A percentile compares a stretch with the other conserved stretches of the same genome.
These are phyloP conservation scores for Eupithecia subfuscata DNA, from an alignment of 2,888 invertebrate genomes.

Conservation along the genomic window DNA sequence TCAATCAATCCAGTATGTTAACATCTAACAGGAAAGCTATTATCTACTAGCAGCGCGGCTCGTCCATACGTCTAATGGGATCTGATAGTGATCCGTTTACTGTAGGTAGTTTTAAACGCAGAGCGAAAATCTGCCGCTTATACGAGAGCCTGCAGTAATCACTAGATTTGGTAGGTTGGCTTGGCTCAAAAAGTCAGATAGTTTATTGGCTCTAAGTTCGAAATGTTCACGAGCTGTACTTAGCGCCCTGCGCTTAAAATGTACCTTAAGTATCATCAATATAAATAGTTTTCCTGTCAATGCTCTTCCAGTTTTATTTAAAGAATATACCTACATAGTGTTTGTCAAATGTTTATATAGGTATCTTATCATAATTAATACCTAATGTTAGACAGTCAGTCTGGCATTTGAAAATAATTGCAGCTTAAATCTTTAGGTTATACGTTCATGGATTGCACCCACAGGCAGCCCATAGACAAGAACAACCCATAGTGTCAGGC, in stretches of 20 bases:
- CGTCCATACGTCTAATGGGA: constrained; percentile 76
- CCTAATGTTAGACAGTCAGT: neutral
- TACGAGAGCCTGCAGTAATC: neutral
- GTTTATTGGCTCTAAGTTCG: neutral
- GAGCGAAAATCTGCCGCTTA: neutral
- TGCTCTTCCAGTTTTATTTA: neutral
- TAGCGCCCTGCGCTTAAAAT: neutral
- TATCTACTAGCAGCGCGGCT: constrained; percentile 56
- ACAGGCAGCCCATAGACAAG: neutral
- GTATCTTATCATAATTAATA: neutral
- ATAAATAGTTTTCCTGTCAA: neutral
- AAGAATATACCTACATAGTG: neutral
- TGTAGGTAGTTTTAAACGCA: constrained; percentile 36
- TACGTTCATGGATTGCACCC: no score
- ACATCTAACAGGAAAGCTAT: constrained; percentile 70
- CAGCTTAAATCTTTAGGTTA: no score
- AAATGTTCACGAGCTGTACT: neutral
- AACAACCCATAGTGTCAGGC: constrained; percentile 6
- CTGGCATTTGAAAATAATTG: neutral
- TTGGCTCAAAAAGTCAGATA: neutral
- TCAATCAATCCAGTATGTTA: constrained; percentile 56
- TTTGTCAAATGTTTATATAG: neutral
- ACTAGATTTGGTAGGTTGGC: neutral
- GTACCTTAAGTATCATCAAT: neutral
- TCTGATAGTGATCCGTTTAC: constrained; percentile 75